Conservation (phyloP, 2,888 invertebrate genomes). For the Agapostemon virescens region DNA sequence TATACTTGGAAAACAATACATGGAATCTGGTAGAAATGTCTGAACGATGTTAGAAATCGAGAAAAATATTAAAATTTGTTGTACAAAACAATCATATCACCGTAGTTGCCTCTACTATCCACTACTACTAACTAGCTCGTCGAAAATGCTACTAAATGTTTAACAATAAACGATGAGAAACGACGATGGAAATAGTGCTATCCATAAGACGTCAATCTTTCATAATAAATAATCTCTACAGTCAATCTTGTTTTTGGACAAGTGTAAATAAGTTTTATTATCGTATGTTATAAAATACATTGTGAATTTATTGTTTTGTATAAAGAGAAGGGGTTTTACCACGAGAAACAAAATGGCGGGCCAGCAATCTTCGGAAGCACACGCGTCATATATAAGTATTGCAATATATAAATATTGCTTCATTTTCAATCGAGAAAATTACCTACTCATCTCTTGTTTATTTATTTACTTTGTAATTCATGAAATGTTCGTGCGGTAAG, state of each 20-base stretch:
- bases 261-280: neutral
- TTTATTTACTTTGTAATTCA: too few species aligned
- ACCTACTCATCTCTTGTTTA: too few species aligned
- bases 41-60: neutral
- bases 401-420: neutral
- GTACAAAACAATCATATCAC: constrained; percentile 73
- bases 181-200: neutral
- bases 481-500: too few species aligned
- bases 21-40: neutral
- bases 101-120: constrained; percentile 75
- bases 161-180: constrained; percentile 16
- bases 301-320: neutral
- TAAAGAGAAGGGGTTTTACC: neutral
- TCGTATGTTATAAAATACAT: neutral
- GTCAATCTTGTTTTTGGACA: neutral
- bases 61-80: constrained; percentile 6
- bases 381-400: neutral
- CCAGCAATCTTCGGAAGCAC: neutral
- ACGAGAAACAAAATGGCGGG: neutral
- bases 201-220: neutral
- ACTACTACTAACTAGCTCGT: constrained; percentile 66
- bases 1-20: neutral
- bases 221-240: neutral
- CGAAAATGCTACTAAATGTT: constrained; percentile 65
- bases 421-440: neutral